Conservation (phyloP, 2,113 vertebrate genomes). For the Dolichallabes microphthalmus region DNA sequence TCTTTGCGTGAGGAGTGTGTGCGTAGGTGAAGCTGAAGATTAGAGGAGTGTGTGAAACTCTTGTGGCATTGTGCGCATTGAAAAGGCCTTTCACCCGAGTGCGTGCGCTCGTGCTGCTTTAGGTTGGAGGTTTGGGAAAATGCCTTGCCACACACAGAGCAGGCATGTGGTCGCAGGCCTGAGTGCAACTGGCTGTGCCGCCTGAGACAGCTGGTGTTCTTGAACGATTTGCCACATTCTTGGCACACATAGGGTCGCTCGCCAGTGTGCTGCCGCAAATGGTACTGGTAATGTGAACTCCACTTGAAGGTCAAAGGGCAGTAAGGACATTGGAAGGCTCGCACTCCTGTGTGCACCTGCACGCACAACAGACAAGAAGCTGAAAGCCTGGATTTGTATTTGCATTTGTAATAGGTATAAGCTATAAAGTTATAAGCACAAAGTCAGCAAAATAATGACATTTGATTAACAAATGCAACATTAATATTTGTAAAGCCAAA, state of each 20-base stretch:
- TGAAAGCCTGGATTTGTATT: background rate
- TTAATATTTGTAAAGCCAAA: background rate
- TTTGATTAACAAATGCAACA: background rate
- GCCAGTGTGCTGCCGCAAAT: constrained; percentile 86
- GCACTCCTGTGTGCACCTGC: constrained; percentile 86
- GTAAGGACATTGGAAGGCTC: constrained; percentile 86
- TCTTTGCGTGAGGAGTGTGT: constrained; percentile 84
- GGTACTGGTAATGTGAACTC: constrained; percentile 93
- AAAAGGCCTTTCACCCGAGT: constrained; percentile 85
- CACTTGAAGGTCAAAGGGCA: constrained; percentile 91
- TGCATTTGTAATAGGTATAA: background rate
- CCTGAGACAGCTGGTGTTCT: constrained; percentile 87
- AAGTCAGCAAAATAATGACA: background rate
- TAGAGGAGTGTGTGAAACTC: constrained; percentile 86
- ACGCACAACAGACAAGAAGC: background rate
- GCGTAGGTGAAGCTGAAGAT: constrained; percentile 85
- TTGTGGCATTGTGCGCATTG: constrained; percentile 79
- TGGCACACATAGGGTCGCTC: constrained; percentile 85
- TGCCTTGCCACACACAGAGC: constrained; percentile 83
- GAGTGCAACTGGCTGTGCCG: constrained; percentile 89
- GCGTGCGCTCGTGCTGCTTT: constrained; percentile 87
- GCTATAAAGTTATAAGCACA: background rate
- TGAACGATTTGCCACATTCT: constrained; percentile 91
- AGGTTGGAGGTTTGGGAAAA: constrained; percentile 90
- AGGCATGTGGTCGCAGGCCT: constrained; percentile 82